phyloP scores from a whole-genome alignment of 2,888 invertebrate genomes.

The Lacanobia wlatinum region DNA sequence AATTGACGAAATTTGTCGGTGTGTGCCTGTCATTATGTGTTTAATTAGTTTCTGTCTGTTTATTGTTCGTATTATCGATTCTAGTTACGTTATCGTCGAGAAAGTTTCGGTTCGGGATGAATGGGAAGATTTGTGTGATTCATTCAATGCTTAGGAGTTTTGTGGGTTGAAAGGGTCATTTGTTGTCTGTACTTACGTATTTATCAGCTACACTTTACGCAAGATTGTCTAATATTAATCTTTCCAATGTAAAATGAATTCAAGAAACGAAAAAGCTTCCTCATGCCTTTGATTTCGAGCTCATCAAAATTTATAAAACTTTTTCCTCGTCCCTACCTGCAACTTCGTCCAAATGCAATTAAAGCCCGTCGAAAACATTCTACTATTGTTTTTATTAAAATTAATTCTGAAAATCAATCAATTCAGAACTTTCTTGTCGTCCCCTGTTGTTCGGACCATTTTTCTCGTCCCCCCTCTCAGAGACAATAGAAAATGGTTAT shows the following conservation, averaged over 20 bases:
- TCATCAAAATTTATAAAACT: constrained; percentile 59
- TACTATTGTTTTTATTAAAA: constrained; percentile 89
- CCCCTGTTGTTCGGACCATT: constrained; percentile 72
- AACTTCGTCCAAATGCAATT: constrained; percentile 78
- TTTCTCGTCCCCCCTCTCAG: constrained; percentile 72
- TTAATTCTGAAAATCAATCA: constrained; percentile 90
- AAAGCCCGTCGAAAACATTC: constrained; percentile 83
- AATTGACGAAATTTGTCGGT: constrained; percentile 83
- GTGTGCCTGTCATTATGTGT: constrained; percentile 74
- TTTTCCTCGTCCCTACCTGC: constrained; percentile 53
- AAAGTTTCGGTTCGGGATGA: constrained; percentile 56
- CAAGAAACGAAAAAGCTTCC: constrained; percentile 15
- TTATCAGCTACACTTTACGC: background rate
- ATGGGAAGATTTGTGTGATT: constrained; percentile 56
- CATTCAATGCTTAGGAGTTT: constrained; percentile 47
- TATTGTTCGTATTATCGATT: constrained; percentile 74
- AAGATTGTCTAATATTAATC: background rate
- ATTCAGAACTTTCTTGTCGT: constrained; percentile 78
- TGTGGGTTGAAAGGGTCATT: constrained; percentile 20
- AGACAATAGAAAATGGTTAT: constrained; percentile 88
- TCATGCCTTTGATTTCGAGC: constrained; percentile 31
- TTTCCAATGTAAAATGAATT: constrained; percentile 9
- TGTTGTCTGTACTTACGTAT: constrained; percentile 1
- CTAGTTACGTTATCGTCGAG: constrained; percentile 66
- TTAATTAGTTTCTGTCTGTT: constrained; percentile 79